Percentiles rank a stretch among this genome's conserved stretches.
Evolutionary conservation across 2,113 vertebrate genomes (phyloP).

Genomic region (Baryphthengus martii): DNA sequence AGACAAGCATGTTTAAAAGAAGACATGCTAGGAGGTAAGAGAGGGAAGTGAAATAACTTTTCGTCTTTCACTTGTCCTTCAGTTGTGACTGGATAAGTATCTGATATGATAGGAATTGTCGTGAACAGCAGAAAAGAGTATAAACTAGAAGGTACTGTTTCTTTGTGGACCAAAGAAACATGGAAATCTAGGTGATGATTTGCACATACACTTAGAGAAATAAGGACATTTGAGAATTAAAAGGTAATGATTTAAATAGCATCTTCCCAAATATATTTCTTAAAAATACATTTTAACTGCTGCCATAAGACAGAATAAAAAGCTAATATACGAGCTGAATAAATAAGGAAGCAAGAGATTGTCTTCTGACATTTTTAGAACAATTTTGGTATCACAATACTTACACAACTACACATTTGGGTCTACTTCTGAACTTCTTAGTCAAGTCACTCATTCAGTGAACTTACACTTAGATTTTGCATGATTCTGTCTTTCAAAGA

Average conservation of each 20-base stretch:
- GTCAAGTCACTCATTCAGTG: neutral
- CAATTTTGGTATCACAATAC: neutral
- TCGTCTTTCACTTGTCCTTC: slow-evolving; percentile 11
- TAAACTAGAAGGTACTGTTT: neutral
- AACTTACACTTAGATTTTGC: neutral
- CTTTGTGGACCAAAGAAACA: neutral
- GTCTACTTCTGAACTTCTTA: neutral
- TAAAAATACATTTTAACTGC: neutral
- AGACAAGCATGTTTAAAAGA: slow-evolving; percentile 9
- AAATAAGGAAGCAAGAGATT: neutral
- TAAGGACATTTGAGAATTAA: neutral
- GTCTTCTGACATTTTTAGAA: neutral
- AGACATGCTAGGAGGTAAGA: neutral
- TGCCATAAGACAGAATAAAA: neutral
- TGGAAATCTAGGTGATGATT: neutral
- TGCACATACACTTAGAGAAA: neutral
- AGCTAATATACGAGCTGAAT: neutral
- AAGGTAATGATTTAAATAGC: neutral
- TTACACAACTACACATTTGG: neutral
- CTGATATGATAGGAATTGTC: neutral
- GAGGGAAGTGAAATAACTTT: slow-evolving; percentile 9
- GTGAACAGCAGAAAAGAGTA: neutral
- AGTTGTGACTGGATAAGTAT: neutral
- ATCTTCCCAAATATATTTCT: neutral
- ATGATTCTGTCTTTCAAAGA: neutral